phyloP scores from a whole-genome alignment of 37 sponge, comb jelly and placozoan species.

The Dysidea cf. avara region DNA sequence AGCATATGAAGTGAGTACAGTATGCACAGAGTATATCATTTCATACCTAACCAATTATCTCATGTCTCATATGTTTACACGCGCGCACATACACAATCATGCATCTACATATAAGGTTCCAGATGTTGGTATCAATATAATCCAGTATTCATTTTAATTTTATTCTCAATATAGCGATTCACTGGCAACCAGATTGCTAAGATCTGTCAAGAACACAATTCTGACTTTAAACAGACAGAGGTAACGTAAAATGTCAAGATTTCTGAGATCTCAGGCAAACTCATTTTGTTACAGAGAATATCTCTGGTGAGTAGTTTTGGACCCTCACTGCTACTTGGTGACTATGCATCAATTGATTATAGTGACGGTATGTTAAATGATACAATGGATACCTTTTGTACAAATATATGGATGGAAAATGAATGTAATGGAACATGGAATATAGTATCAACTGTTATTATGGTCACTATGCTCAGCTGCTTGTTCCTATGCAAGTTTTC shows the following conservation, averaged over 20 bases:
- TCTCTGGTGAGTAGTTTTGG: constrained; percentile 89
- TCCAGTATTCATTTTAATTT: not conserved
- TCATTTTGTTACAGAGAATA: constrained; percentile 53
- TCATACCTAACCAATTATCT: not conserved
- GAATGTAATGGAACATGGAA: too few species aligned
- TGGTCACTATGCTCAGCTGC: too few species aligned
- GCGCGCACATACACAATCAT: not conserved
- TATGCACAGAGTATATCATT: not conserved
- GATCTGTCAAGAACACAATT: constrained; percentile 39
- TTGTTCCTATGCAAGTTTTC: too few species aligned
- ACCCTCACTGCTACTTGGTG: constrained; percentile 73
- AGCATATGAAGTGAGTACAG: constrained; percentile 76
- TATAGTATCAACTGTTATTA: too few species aligned
- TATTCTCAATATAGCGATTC: constrained; percentile 54
- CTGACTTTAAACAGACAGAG: constrained; percentile 46
- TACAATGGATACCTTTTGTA: too few species aligned
- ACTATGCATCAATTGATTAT: constrained; percentile 84
- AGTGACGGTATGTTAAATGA: constrained; percentile 78
- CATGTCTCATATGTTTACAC: not conserved
- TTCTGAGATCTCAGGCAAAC: not conserved
- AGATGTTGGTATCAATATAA: not conserved
- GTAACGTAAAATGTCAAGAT: constrained; percentile 5
- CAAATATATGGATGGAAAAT: too few species aligned
- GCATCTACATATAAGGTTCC: not conserved
- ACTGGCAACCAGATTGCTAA: constrained; percentile 91